A percentile compares a stretch with the other conserved stretches of the same genome.
phyloP scores from a whole-genome alignment of 2,113 vertebrate species.

The Podocnemis expansa region DNA sequence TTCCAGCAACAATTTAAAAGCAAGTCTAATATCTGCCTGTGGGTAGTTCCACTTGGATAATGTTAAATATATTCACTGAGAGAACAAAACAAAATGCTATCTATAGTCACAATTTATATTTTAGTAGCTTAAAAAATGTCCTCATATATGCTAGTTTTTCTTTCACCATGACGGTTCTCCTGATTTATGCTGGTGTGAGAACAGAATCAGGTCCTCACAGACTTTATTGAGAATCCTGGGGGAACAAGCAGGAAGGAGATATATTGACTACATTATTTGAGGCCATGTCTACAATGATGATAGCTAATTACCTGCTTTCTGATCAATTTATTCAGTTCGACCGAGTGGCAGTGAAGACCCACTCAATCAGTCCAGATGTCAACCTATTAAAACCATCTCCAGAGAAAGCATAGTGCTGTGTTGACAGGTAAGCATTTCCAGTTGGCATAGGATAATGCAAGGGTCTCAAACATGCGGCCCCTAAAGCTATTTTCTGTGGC shows the following conservation, averaged over 20 bases:
- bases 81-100: background rate
- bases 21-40: background rate
- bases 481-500: no score
- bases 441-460: no score
- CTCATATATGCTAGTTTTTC: background rate
- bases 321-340: no score
- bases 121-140: background rate
- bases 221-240: background rate
- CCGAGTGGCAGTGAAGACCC: no score
- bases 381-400: no score
- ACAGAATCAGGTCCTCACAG: background rate
- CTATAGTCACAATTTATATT: background rate
- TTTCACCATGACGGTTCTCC: fast-evolving
- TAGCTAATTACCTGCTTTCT: no score
- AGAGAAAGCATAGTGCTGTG: no score
- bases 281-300: no score
- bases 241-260: background rate
- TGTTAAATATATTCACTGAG: conserved; percentile 41
- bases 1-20: background rate
- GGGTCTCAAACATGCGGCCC: no score
- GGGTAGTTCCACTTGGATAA: conserved; percentile 18
- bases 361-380: no score
- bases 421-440: no score
- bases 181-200: background rate
- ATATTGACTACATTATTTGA: no score